phyloP scores from a whole-genome alignment of 2,797 vertebrate species.

The Apogon talboti region DNA sequence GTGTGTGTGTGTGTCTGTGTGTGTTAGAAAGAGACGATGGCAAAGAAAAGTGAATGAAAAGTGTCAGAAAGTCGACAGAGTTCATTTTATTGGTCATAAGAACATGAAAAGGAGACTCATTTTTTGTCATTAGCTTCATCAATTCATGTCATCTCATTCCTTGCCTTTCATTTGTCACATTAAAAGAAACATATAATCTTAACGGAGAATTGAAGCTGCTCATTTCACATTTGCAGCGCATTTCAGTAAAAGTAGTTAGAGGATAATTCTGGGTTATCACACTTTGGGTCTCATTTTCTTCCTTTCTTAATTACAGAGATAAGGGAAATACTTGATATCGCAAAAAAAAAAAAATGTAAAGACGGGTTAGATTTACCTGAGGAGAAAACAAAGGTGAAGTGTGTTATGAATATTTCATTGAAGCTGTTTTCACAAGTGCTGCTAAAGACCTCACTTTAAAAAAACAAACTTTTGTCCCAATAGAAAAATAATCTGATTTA shows the following conservation, averaged over 20 bases:
- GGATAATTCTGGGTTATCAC: constrained; percentile 66
- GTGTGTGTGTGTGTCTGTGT: constrained; percentile 27
- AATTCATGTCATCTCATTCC: constrained; percentile 68
- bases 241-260: constrained; percentile 41
- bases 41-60: constrained; percentile 27
- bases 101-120: constrained; percentile 56
- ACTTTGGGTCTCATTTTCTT: constrained; percentile 32
- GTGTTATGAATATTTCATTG: too few species aligned
- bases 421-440: too few species aligned
- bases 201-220: constrained; percentile 64
- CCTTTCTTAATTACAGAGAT: constrained; percentile 52
- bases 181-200: constrained; percentile 69
- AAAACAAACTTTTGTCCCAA: too few species aligned
- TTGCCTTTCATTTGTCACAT: constrained; percentile 60
- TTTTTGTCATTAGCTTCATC: constrained; percentile 76
- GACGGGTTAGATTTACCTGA: too few species aligned
- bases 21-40: background rate
- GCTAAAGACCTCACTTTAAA: too few species aligned
- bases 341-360: too few species aligned
- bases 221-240: constrained; percentile 56
- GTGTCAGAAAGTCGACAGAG: constrained; percentile 33
- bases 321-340: constrained; percentile 25
- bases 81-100: constrained; percentile 57
- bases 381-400: too few species aligned
- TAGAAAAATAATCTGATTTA: too few species aligned